A percentile compares a stretch with the other conserved stretches of the same genome.
Evolutionary conservation across 2,888 invertebrate genomes (phyloP).

Genomic region (Pasiphila rectangulata): DNA sequence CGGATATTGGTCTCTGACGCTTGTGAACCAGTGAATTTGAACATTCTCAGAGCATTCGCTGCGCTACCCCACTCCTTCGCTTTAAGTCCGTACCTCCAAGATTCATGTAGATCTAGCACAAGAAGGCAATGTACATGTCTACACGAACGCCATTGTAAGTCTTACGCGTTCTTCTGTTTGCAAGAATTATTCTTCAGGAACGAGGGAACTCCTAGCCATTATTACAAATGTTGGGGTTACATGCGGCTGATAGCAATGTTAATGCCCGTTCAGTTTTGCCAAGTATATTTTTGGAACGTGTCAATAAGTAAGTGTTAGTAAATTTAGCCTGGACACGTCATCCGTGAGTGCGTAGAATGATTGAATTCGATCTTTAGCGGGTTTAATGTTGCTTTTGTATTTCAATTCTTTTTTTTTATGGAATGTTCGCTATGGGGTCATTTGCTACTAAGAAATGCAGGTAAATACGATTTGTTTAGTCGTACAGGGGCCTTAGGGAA

Average conservation of each 20-base stretch:
- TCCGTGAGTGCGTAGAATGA: slow-evolving; percentile 58
- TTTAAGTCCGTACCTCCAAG: too few species aligned
- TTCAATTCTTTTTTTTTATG: slow-evolving; percentile 41
- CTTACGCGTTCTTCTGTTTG: too few species aligned
- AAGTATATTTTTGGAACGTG: slow-evolving; percentile 79
- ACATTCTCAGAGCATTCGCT: too few species aligned
- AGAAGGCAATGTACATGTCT: too few species aligned
- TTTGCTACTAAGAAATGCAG: slow-evolving; percentile 31
- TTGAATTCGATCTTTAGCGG: slow-evolving; percentile 57
- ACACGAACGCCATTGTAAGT: too few species aligned
- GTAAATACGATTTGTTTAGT: slow-evolving; percentile 11
- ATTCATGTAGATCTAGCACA: too few species aligned
- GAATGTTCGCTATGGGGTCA: slow-evolving; percentile 37
- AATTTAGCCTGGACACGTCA: slow-evolving; percentile 76
- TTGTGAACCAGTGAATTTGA: too few species aligned
- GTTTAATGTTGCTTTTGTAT: slow-evolving; percentile 40
- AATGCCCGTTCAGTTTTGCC: slow-evolving; percentile 80
- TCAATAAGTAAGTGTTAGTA: slow-evolving; percentile 80
- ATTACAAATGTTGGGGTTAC: slow-evolving; percentile 60
- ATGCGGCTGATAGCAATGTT: slow-evolving; percentile 77
- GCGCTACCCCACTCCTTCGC: too few species aligned
- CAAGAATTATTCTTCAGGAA: not conserved
- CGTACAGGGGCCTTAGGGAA: too few species aligned
- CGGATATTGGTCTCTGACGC: too few species aligned
- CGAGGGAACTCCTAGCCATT: slow-evolving; percentile 29